Evolutionary conservation across 2,888 invertebrate species (phyloP).

Genomic region (Epinotia ramella): DNA sequence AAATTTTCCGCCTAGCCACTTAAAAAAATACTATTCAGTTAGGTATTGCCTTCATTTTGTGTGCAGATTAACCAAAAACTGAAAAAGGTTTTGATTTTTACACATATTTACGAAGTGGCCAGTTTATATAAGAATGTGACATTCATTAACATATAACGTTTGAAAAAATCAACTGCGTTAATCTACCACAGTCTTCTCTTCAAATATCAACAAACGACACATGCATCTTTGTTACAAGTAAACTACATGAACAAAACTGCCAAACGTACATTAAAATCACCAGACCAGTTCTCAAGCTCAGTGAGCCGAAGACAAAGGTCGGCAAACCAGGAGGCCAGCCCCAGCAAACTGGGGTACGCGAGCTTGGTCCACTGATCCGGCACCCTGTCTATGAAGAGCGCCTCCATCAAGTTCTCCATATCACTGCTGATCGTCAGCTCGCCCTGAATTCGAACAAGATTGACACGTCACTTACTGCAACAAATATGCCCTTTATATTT

Average conservation of each 20-base stretch:
- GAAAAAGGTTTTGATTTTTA: no score
- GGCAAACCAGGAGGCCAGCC: slow-evolving; percentile 94
- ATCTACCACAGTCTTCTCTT: no score
- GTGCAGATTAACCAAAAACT: no score
- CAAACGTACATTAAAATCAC: slow-evolving; percentile 89
- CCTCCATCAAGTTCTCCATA: slow-evolving; percentile 95
- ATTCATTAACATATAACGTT: no score
- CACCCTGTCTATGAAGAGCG: slow-evolving; percentile 95
- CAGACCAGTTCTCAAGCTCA: slow-evolving; percentile 94
- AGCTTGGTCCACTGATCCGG: slow-evolving; percentile 93
- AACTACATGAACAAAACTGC: not conserved
- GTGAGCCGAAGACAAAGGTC: slow-evolving; percentile 92
- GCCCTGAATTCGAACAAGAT: slow-evolving; percentile 84
- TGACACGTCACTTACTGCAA: not conserved
- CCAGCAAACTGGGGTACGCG: slow-evolving; percentile 95
- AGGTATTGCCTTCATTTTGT: no score
- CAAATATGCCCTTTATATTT: no score
- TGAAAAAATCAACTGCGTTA: no score
- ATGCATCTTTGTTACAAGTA: no score
- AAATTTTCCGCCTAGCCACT: no score
- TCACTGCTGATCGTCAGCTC: slow-evolving; percentile 96
- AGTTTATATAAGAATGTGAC: no score
- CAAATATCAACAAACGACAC: not conserved
- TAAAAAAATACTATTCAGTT: no score
- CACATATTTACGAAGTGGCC: no score